Conservation (phyloP, 1,140 invertebrate genomes). For the Brachionus rotundiformis region DNA sequence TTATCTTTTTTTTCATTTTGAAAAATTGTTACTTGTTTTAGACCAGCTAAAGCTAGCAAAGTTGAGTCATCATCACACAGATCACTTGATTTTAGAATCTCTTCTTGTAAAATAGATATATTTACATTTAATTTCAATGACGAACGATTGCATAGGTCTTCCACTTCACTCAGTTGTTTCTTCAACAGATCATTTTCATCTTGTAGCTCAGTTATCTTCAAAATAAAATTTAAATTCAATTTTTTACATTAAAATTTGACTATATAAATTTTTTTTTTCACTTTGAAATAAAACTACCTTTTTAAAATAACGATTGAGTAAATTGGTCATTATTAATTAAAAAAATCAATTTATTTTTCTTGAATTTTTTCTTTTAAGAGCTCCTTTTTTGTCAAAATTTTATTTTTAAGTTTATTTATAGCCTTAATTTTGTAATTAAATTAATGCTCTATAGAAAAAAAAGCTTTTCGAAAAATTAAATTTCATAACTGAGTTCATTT, state of each 20-base stretch:
- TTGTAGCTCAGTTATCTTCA: slow-evolving; percentile 29
- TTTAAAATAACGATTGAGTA: background rate
- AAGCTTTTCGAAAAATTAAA: background rate
- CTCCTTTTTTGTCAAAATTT: background rate
- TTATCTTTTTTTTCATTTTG: no score
- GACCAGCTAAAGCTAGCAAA: slow-evolving; percentile 4
- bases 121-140: slow-evolving; percentile 34
- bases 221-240: background rate
- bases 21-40: slow-evolving; percentile 28
- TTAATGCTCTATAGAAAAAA: background rate
- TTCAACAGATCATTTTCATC: background rate
- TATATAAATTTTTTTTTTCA: no score
- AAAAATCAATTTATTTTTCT: background rate
- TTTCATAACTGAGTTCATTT: background rate
- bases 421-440: background rate
- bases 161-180: slow-evolving; percentile 24
- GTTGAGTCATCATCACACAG: slow-evolving; percentile 14
- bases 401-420: slow-evolving; percentile 28
- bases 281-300: slow-evolving; percentile 12
- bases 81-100: slow-evolving; percentile 19
- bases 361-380: background rate
- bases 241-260: background rate
- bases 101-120: slow-evolving; percentile 38
- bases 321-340: background rate
- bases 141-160: slow-evolving; percentile 25